A percentile compares a stretch with the other conserved stretches of the same genome.
Conservation (phyloP, 2,888 invertebrate genomes). For the Orgyia antiqua region DNA sequence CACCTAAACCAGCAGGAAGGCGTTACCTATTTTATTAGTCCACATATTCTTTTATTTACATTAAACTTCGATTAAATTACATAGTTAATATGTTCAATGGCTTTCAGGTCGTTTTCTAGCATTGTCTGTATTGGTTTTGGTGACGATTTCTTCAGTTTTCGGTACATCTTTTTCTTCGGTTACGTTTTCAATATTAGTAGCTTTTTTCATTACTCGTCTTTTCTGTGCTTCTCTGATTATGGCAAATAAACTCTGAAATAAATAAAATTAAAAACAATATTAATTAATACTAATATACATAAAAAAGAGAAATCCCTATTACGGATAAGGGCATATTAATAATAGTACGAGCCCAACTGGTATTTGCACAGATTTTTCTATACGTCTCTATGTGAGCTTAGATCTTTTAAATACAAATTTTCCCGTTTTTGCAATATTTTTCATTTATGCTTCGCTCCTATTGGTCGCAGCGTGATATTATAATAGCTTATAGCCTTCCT, state of each 20-base stretch:
- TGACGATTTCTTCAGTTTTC: constrained; percentile 49
- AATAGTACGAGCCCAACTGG: background rate
- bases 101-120: constrained; percentile 56
- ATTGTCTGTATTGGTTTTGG: constrained; percentile 41
- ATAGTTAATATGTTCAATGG: constrained; percentile 38
- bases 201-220: constrained; percentile 58
- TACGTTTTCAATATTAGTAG: constrained; percentile 38
- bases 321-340: background rate
- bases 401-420: no score
- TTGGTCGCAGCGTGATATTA: no score
- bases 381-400: no score
- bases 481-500: no score
- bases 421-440: no score
- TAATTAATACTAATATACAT: background rate
- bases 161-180: constrained; percentile 35
- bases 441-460: no score
- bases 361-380: no score
- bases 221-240: constrained; percentile 66
- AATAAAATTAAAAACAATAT: background rate
- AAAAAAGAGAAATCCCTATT: background rate
- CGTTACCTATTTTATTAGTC: constrained; percentile 12
- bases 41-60: constrained; percentile 20
- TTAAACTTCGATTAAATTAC: constrained; percentile 20
- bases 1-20: constrained; percentile 38
- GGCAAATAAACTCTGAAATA: constrained; percentile 64